Conservation (phyloP, 2,888 invertebrate species). For the Schizotus pectinicornis region DNA sequence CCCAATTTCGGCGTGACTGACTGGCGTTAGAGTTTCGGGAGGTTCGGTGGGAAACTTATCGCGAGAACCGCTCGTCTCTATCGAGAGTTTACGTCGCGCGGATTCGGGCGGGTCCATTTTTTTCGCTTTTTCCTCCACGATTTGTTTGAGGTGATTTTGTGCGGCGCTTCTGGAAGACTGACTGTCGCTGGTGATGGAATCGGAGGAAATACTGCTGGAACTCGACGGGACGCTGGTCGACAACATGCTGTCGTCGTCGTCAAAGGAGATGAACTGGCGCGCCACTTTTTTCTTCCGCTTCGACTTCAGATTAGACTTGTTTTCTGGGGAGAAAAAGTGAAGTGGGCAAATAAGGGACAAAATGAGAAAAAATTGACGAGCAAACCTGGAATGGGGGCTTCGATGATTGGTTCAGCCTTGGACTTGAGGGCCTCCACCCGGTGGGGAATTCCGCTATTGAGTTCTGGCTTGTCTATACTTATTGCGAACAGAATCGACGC, state of each 20-base stretch:
- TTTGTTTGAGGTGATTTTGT: slow-evolving; percentile 28
- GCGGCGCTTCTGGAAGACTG: slow-evolving; percentile 25
- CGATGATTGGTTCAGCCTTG: slow-evolving; percentile 71
- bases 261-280: slow-evolving; percentile 73
- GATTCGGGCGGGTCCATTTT: slow-evolving; percentile 24
- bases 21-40: slow-evolving; percentile 58
- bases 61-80: slow-evolving; percentile 53
- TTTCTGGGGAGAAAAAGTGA: slow-evolving; percentile 4
- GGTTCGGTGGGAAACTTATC: slow-evolving; percentile 44
- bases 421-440: slow-evolving; percentile 57
- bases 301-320: slow-evolving; percentile 40
- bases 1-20: slow-evolving; percentile 57
- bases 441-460: slow-evolving; percentile 67
- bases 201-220: slow-evolving; percentile 50
- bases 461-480: slow-evolving; percentile 84
- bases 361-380: slow-evolving; percentile 10
- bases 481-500: slow-evolving; percentile 92
- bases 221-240: slow-evolving; percentile 53
- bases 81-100: slow-evolving; percentile 44
- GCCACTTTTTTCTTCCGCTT: slow-evolving; percentile 64
- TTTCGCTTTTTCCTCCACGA: slow-evolving; percentile 34
- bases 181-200: slow-evolving; percentile 38
- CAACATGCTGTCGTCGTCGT: slow-evolving; percentile 63
- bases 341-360: too few relatives aligned
- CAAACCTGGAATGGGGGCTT: slow-evolving; percentile 67